Base-by-base conservation (phyloP, 2,797 vertebrate genomes). In the Poeciliopsis infans region DNA sequence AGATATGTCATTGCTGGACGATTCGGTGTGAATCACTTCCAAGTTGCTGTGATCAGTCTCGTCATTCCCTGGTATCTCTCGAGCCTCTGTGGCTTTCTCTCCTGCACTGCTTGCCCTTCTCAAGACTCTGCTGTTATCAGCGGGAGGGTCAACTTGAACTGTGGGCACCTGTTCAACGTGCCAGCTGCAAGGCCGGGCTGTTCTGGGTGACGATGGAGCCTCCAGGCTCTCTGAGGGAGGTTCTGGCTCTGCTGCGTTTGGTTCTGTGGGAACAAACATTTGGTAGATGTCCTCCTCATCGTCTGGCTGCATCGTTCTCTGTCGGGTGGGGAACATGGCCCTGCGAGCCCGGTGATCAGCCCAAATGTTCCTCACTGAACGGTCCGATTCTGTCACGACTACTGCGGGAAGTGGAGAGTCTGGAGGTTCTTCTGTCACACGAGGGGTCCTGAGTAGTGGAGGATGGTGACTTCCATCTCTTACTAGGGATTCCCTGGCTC, bases 251-350 rank as follows among this genome's bases (percentile, higher is more conserved):
- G 95, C 93, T 28, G 94, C 90, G 0, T 96, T 95, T 1, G 82
- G 92, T 43, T 95, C 95, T 0, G 97, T 97, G 0, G 97, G 97
- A 79, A 99, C 89, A 83, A 99, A 99, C 97, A 97, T 97, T 89
- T 99, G 98, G 89, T 99, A 99, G 83, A 99, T 98, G 0, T 98
- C 97, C 75, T 98, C 97, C 0, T 98, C 98, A 0, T 98, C 97
- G 1, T 97, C 96, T 0, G 97, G 95, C 82, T 97, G 97, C 68
- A 96, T 95, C 7, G 97, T 96, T 59, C 95, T 94, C 74, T 95
- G 96, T 72, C 95, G 97, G 68, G 96, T 96, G 59, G 98, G 97
- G 86, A 99, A 99, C 94, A 99, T 95, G 69, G 97, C 97, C 80
- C 97, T 96, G 55, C 97, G 94, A 81, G 97, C 97, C 70, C 97